Conservation (phyloP, 2,797 vertebrate species). For the Tapirus indicus region DNA sequence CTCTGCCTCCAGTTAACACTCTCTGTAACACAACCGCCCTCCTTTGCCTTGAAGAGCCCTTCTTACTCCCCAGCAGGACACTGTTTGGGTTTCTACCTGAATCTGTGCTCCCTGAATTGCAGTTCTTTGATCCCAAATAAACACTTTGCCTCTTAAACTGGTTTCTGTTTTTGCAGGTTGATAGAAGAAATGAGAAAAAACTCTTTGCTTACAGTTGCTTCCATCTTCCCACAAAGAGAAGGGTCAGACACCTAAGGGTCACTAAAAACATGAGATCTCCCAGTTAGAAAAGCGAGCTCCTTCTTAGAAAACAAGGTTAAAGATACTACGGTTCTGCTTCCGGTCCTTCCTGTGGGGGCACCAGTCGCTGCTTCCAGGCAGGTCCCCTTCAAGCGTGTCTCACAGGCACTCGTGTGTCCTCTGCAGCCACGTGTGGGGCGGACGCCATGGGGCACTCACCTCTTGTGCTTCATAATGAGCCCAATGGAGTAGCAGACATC, state of each 20-base stretch:
- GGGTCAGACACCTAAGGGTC: not conserved
- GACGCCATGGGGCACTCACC: constrained; percentile 86
- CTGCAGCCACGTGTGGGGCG: fast-evolving
- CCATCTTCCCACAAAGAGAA: not conserved
- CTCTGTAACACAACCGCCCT: too few species aligned
- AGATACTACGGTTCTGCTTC: fast-evolving
- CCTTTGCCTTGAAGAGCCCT: too few species aligned
- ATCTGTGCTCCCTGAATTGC: too few species aligned
- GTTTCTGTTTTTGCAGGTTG: too few species aligned
- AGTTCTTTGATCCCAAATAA: too few species aligned
- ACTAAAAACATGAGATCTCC: fast-evolving
- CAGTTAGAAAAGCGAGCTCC: not conserved
- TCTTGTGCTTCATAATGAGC: constrained; percentile 98
- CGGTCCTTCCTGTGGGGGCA: fast-evolving
- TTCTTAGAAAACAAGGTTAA: not conserved
- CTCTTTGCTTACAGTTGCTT: not conserved
- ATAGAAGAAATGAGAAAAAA: not conserved
- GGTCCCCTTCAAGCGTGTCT: not conserved
- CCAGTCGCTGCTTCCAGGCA: fast-evolving
- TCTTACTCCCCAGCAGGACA: too few species aligned
- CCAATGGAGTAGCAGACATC: constrained; percentile 96
- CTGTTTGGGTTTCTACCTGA: too few species aligned
- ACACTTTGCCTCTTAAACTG: too few species aligned
- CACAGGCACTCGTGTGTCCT: fast-evolving
- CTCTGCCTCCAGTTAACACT: too few species aligned